Evolutionary conservation across 2,797 vertebrate genomes (phyloP).

Genomic region (Myripristis murdjan): DNA sequence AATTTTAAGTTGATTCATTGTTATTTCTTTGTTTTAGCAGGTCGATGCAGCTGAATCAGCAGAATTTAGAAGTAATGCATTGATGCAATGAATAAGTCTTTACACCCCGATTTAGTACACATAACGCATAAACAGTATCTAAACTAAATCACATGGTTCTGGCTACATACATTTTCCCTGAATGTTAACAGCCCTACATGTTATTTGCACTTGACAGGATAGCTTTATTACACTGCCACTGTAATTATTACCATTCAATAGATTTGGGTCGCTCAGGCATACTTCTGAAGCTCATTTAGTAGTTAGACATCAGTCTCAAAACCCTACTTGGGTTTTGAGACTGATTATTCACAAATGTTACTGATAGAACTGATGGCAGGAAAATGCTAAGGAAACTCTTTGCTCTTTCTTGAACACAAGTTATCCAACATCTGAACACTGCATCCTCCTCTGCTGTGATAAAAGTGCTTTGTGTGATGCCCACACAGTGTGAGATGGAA

Average conservation of each 20-base stretch:
- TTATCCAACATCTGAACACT: background rate
- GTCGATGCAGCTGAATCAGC: too few relatives aligned
- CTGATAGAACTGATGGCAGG: too few relatives aligned
- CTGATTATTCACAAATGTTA: background rate
- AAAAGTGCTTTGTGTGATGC: background rate
- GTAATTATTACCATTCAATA: constrained; percentile 9
- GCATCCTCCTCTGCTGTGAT: background rate
- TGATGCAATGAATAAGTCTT: too few relatives aligned
- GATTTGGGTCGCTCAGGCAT: too few relatives aligned
- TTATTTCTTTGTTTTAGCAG: too few relatives aligned
- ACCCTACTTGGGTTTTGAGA: background rate
- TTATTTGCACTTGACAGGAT: background rate
- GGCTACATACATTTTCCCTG: background rate
- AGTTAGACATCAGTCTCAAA: background rate
- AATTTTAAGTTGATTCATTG: too few relatives aligned
- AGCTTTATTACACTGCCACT: constrained; percentile 1
- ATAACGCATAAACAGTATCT: too few relatives aligned
- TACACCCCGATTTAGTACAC: too few relatives aligned
- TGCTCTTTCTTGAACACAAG: background rate
- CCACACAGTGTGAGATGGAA: too few relatives aligned
- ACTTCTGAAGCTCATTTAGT: background rate
- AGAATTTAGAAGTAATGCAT: too few relatives aligned
- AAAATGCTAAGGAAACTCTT: background rate
- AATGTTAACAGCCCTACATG: background rate
- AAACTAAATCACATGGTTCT: constrained; percentile 9